Base-by-base conservation (phyloP, 2,797 vertebrate species). In the Rhyacichthys aspro region DNA sequence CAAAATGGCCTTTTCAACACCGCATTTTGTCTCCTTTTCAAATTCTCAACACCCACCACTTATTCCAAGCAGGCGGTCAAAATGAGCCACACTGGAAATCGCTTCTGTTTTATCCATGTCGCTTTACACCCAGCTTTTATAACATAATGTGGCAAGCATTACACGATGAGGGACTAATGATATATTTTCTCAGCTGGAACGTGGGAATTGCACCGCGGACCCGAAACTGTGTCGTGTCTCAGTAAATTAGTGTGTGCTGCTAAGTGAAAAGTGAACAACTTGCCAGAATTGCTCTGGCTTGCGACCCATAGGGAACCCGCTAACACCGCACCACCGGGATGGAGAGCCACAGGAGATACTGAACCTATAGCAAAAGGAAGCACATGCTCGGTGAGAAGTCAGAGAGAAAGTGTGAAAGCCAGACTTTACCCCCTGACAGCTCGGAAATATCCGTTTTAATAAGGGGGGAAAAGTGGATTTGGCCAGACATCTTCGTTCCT, bases 181-280 rank as follows among this genome's bases (percentile, higher is more conserved):
- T 93, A 91, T 92, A 93, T 93, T 93, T 93, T 92, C 88, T 92
- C 89, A 94, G 91, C 91, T 93, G 91, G 82, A 90, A 82, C 76
- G 72, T 83, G 82, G 84, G 85, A 89, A 90, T 86, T 77, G 78
- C 71, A 79, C 85, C 84, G 79, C 71, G 71, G 81, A 86, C 80
- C 84, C 67, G 60, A 82, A 81, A 82, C 87, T 83, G 90, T 90
- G 87, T 90, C 81, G 75, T 86, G 89, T 91, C 90, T 91, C 89
- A 84, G 84, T 90, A 90, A 93, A 91, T 90, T 86, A 91, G 90
- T 77, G 82, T 63, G 80, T 68, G 86, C 72, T 19, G 66, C 76
- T 85, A 85, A 89, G 87, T 87, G 82, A 90, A 88, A 88, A 84
- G 80, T 48, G 67, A 86, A 79, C 71, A 69, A 58, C 74, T 82